Percentiles rank a stretch among this genome's conserved stretches.
Evolutionary conservation across 2,888 invertebrate genomes (phyloP).

Genomic region (Yponomeuta sedellus): DNA sequence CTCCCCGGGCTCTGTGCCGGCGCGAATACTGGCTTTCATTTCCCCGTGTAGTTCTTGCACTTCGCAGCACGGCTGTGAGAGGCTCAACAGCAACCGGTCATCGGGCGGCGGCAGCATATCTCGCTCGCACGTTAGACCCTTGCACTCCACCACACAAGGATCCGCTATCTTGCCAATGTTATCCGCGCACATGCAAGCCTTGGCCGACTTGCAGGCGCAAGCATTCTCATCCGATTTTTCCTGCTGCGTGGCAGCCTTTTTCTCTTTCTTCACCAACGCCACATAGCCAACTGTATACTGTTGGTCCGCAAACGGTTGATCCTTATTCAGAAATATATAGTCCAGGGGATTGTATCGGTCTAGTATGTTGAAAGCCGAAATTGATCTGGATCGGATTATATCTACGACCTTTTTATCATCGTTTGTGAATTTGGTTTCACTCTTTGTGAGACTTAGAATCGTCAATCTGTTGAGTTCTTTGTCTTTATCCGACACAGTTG

Average conservation of each 20-base stretch:
- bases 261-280: not conserved
- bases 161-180: conserved; percentile 5
- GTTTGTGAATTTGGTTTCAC: not conserved
- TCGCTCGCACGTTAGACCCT: not conserved
- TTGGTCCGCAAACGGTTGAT: conserved; percentile 5
- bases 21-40: conserved; percentile 32
- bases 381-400: not conserved
- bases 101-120: not conserved
- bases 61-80: conserved; percentile 32
- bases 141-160: conserved; percentile 7
- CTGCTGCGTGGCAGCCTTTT: not conserved
- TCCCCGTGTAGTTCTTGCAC: conserved; percentile 45
- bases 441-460: not conserved
- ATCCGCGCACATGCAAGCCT: not conserved
- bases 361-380: not conserved
- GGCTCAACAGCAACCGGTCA: not conserved
- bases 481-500: not conserved
- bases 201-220: not conserved
- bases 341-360: not conserved
- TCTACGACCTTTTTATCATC: not conserved
- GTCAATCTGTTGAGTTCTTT: not conserved
- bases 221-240: not conserved
- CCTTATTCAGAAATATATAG: conserved; percentile 5
- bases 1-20: conserved; percentile 30
- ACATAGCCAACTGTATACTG: not conserved